Percentiles rank a stretch among this genome's conserved stretches.
phyloP scores from a whole-genome alignment of 2,113 vertebrate species.

The Rhadina sibilatrix region DNA sequence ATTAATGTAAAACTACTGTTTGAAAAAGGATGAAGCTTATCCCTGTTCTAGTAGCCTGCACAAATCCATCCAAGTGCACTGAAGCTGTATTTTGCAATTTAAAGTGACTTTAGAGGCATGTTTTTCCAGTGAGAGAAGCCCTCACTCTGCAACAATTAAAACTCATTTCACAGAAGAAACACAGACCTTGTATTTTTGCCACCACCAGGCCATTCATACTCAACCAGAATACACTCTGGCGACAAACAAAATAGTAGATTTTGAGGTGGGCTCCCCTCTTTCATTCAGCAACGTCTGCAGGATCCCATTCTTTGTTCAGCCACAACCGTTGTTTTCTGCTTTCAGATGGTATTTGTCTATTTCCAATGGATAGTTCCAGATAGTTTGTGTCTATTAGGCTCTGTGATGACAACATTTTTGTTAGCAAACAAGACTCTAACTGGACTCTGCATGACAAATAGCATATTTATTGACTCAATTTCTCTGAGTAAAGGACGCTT shows the following conservation, averaged over 20 bases:
- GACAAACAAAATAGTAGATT: background rate
- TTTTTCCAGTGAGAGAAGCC: background rate
- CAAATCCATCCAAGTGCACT: slow-evolving; percentile 21
- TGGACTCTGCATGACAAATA: slow-evolving; percentile 62
- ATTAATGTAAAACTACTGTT: background rate
- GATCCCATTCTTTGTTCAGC: slow-evolving; percentile 5
- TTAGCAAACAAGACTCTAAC: slow-evolving; percentile 62
- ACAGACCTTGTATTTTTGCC: background rate
- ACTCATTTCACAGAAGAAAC: background rate
- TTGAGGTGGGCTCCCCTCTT: background rate
- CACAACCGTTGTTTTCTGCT: background rate
- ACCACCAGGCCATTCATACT: background rate
- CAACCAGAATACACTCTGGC: background rate
- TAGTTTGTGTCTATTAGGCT: slow-evolving; percentile 46
- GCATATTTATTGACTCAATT: slow-evolving; percentile 68
- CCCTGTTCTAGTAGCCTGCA: background rate
- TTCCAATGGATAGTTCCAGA: slow-evolving; percentile 29
- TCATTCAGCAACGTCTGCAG: background rate
- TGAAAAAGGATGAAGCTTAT: background rate
- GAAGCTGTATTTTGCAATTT: background rate
- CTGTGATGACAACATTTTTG: slow-evolving; percentile 54
- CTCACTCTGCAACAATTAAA: background rate
- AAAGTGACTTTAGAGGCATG: background rate
- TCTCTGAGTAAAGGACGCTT: slow-evolving; percentile 50
- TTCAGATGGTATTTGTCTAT: slow-evolving; percentile 51